phyloP scores from a whole-genome alignment of 2,797 vertebrate genomes.

The Chanos chanos region DNA sequence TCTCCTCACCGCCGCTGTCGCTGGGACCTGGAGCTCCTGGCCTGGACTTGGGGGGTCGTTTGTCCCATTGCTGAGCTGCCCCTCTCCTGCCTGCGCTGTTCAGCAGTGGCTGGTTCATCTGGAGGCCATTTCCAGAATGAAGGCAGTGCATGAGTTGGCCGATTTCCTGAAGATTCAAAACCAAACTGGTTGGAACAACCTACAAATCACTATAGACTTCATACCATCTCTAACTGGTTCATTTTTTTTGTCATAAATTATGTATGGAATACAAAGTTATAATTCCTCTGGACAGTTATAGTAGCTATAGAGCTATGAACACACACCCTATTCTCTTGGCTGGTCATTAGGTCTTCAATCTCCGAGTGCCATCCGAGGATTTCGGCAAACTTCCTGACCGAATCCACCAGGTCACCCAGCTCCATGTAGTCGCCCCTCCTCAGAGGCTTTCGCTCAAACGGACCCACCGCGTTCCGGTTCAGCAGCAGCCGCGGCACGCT shows the following conservation, averaged over 20 bases:
- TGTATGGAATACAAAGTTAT: too few relatives aligned
- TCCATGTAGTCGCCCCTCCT: slow-evolving; percentile 69
- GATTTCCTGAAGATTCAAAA: too few relatives aligned
- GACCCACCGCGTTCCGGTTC: slow-evolving; percentile 71
- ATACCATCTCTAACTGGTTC: too few relatives aligned
- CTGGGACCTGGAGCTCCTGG: slow-evolving; percentile 30
- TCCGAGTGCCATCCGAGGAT: slow-evolving; percentile 69
- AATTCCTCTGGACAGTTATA: neutral
- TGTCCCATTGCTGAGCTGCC: slow-evolving; percentile 17
- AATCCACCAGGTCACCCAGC: slow-evolving; percentile 68
- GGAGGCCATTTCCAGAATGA: too few relatives aligned
- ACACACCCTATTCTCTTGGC: slow-evolving; percentile 55
- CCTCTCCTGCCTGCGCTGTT: slow-evolving; percentile 29
- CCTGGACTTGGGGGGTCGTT: slow-evolving; percentile 13
- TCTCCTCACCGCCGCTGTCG: slow-evolving; percentile 55
- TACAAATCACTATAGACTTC: too few relatives aligned
- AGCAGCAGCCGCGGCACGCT: slow-evolving; percentile 73
- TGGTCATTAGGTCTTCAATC: slow-evolving; percentile 69
- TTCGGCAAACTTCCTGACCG: slow-evolving; percentile 63
- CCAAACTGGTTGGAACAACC: too few relatives aligned
- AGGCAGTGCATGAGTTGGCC: too few relatives aligned
- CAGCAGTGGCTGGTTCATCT: slow-evolving; percentile 36
- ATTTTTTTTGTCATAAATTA: too few relatives aligned
- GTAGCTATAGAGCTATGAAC: neutral
- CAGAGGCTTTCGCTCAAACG: slow-evolving; percentile 63